phyloP scores from a whole-genome alignment of 2,113 vertebrate species.

The Hystrix brachyura region DNA sequence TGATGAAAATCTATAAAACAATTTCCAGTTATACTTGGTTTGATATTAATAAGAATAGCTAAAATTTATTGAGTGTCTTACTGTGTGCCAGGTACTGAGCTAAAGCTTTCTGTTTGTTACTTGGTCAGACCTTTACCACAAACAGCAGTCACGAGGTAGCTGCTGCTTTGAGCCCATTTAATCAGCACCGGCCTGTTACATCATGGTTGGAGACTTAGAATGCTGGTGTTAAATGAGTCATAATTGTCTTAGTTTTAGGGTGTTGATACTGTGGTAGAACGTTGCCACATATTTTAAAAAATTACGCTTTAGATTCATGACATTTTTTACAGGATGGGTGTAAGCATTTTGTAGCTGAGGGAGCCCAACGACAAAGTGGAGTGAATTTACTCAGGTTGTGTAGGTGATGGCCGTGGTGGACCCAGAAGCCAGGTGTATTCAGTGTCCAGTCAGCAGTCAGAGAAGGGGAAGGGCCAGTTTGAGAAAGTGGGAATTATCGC shows the following conservation, averaged over 20 bases:
- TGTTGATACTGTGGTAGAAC: slow-evolving; percentile 9
- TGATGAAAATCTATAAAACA: slow-evolving; percentile 1
- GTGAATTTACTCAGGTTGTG: neutral
- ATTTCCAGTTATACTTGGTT: slow-evolving; percentile 39
- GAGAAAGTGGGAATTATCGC: neutral
- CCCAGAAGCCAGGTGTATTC: neutral
- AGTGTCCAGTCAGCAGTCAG: neutral
- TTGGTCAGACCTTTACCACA: neutral
- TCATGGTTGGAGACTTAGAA: neutral
- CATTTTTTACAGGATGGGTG: neutral
- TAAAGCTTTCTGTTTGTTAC: neutral
- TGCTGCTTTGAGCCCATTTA: neutral
- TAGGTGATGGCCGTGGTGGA: neutral
- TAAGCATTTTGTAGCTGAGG: neutral
- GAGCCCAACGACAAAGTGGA: neutral
- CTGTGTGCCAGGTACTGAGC: neutral
- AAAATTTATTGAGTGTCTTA: slow-evolving; percentile 17
- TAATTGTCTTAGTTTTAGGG: neutral
- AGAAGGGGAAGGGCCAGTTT: neutral
- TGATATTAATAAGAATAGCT: slow-evolving; percentile 19
- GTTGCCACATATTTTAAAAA: neutral
- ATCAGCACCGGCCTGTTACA: neutral
- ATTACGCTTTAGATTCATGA: neutral
- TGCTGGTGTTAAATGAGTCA: neutral
- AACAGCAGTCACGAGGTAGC: neutral